These are phyloP conservation scores for Enteromius trimaculatus DNA, from an alignment of 2,797 vertebrate genomes.

Conservation along the genomic window DNA sequence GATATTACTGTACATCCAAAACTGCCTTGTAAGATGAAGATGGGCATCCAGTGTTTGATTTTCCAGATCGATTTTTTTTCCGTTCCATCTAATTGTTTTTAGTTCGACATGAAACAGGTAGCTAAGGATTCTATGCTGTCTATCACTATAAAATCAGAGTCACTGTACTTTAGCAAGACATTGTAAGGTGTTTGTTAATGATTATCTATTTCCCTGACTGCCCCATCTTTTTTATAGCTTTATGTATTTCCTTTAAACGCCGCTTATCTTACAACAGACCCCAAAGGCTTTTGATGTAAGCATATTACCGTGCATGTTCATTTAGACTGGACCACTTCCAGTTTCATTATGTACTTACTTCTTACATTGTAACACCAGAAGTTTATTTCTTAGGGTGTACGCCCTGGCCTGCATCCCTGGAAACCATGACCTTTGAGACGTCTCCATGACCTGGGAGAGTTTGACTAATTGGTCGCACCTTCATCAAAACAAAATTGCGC, in stretches of 20 bases:
- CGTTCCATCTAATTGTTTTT: background rate
- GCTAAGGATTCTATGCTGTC: background rate
- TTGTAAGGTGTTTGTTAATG: constrained; percentile 25
- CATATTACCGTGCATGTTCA: background rate
- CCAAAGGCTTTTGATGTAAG: background rate
- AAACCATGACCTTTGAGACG: constrained; percentile 39
- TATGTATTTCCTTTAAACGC: background rate
- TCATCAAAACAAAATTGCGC: constrained; percentile 57
- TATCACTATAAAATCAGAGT: background rate
- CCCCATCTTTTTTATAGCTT: constrained; percentile 12
- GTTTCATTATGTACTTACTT: background rate
- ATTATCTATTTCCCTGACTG: constrained; percentile 13
- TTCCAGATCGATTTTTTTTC: too few species aligned
- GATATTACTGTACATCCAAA: constrained; percentile 82
- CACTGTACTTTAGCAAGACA: constrained; percentile 13
- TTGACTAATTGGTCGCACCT: constrained; percentile 44
- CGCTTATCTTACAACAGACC: background rate
- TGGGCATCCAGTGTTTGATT: constrained; percentile 70
- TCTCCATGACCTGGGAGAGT: constrained; percentile 48
- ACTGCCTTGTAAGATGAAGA: constrained; percentile 92
- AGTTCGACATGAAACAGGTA: background rate
- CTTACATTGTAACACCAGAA: constrained; percentile 7
- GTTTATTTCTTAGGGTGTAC: constrained; percentile 46
- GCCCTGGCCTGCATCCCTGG: constrained; percentile 25
- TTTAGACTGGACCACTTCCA: constrained; percentile 9